These are phyloP conservation scores for Polyommatus iphigenia DNA, from an alignment of 2,888 invertebrate genomes.

Conservation along the genomic window DNA sequence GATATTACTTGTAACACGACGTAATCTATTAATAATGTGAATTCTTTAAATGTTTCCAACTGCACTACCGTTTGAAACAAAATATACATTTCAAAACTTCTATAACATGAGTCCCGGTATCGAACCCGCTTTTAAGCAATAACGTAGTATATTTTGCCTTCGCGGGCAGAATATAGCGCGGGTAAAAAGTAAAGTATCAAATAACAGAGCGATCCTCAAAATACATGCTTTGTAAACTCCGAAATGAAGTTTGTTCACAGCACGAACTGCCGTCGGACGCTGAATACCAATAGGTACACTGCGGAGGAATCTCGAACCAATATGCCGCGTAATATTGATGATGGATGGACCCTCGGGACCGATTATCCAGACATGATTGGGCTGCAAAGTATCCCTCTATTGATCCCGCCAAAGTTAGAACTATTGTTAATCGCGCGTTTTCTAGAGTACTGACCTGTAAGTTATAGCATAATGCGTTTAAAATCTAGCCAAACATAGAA, in stretches of 20 bases:
- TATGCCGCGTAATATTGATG: constrained; percentile 36
- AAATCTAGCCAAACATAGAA: too few species aligned
- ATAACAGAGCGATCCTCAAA: constrained; percentile 8
- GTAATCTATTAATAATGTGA: too few species aligned
- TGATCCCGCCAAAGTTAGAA: constrained; percentile 19
- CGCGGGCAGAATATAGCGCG: constrained; percentile 1
- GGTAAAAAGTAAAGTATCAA: constrained; percentile 20
- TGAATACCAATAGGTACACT: constrained; percentile 35
- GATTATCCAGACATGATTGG: constrained; percentile 34
- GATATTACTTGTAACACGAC: too few species aligned
- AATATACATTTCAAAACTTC: neutral
- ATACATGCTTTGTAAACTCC: constrained; percentile 27
- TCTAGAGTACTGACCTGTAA: neutral
- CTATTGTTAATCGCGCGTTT: neutral
- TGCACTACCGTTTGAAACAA: neutral
- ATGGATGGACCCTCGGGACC: constrained; percentile 33
- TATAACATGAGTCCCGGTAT: neutral
- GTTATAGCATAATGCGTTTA: neutral
- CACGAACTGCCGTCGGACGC: constrained; percentile 27
- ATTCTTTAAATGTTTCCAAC: too few species aligned
- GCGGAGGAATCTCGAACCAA: constrained; percentile 33
- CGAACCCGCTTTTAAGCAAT: neutral
- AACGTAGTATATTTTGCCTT: neutral
- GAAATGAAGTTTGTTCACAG: constrained; percentile 27
- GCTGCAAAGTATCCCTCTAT: constrained; percentile 31